phyloP scores from a whole-genome alignment of 2,797 vertebrate species.

The Liparis tanakae region DNA sequence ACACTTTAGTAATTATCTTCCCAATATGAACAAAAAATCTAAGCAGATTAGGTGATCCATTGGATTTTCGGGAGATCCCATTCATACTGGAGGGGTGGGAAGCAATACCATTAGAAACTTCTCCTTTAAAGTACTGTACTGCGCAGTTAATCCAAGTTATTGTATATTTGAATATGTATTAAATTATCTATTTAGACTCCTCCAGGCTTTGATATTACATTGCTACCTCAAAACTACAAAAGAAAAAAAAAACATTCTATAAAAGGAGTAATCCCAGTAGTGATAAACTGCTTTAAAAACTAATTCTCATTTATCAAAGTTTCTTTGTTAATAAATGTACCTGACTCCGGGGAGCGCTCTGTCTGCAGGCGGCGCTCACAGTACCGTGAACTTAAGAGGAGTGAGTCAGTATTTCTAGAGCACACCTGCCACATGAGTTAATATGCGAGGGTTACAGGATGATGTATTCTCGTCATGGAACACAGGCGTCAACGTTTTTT shows the following conservation, averaged over 20 bases:
- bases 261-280: background rate
- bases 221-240: background rate
- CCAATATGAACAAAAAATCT: constrained; percentile 12
- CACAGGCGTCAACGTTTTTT: too few relatives aligned
- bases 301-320: constrained; percentile 1
- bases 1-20: constrained; percentile 16
- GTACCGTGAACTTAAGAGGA: background rate
- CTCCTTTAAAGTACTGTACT: background rate
- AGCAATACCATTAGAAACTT: background rate
- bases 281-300: background rate
- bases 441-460: too few relatives aligned
- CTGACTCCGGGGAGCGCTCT: constrained; percentile 17
- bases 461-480: too few relatives aligned
- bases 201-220: background rate
- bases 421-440: background rate
- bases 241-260: background rate
- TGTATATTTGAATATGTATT: background rate
- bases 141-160: background rate
- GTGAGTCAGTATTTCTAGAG: background rate
- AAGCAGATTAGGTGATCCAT: background rate
- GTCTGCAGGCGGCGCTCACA: constrained; percentile 19
- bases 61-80: background rate
- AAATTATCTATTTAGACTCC: background rate
- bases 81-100: background rate
- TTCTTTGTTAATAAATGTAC: constrained; percentile 8